Evolutionary conservation across 1,140 invertebrate genomes (phyloP).

Genomic region (Microvelia longipes): DNA sequence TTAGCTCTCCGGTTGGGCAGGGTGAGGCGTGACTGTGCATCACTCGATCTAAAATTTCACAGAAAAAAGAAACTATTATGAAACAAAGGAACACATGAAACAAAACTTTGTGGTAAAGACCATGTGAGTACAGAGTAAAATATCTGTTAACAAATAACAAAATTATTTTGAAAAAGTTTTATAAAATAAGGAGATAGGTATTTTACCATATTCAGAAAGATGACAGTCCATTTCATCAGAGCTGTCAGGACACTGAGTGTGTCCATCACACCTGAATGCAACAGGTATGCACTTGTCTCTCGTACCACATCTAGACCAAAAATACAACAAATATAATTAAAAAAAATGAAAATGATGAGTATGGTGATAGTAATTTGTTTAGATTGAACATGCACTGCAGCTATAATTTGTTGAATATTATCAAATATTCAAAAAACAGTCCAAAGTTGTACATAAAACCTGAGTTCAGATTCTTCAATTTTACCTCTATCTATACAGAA

Average conservation of each 20-base stretch:
- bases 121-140: no score
- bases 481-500: no score
- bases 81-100: no score
- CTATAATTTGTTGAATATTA: background rate
- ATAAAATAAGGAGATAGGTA: background rate
- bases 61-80: background rate
- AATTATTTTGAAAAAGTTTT: no score
- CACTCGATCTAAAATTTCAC: slow-evolving; percentile 15
- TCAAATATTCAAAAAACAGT: no score
- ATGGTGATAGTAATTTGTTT: background rate
- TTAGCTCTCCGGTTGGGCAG: slow-evolving; percentile 38
- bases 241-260: slow-evolving; percentile 30
- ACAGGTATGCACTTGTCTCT: slow-evolving; percentile 12
- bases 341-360: background rate
- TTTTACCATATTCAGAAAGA: background rate
- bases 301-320: slow-evolving; percentile 8
- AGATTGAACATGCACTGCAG: background rate
- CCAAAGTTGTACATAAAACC: no score
- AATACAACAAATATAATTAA: no score
- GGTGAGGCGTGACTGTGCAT: slow-evolving; percentile 28
- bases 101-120: no score
- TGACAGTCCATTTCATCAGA: slow-evolving; percentile 32
- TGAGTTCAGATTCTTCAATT: no score
- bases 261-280: slow-evolving; percentile 30
- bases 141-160: no score